A percentile compares a stretch with the other conserved stretches of the same genome.
Conservation (phyloP, 2,888 invertebrate genomes). For the Xylophagus ater region DNA sequence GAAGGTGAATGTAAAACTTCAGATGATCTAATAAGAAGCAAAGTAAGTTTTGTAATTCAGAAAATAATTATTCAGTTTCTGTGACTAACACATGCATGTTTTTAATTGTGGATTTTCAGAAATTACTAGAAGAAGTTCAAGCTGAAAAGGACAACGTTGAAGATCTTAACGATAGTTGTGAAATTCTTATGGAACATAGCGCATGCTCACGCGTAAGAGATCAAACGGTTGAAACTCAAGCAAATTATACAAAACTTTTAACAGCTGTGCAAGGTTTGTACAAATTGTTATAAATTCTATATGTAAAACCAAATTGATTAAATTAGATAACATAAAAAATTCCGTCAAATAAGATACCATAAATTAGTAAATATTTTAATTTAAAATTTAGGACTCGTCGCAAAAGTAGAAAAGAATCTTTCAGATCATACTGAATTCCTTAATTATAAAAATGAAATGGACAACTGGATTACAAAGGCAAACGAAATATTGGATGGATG, state of each 20-base stretch:
- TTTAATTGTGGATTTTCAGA: constrained; percentile 32
- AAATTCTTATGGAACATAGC: constrained; percentile 74
- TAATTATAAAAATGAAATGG: constrained; percentile 71
- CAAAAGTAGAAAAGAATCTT: constrained; percentile 79
- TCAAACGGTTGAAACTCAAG: constrained; percentile 73
- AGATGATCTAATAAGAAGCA: constrained; percentile 64
- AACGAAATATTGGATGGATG: constrained; percentile 75
- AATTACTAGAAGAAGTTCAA: constrained; percentile 62
- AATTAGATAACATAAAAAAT: too few relatives aligned
- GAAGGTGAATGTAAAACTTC: constrained; percentile 65
- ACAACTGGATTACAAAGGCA: constrained; percentile 72
- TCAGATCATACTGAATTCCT: constrained; percentile 86
- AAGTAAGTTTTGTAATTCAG: constrained; percentile 42
- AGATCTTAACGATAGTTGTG: constrained; percentile 77
- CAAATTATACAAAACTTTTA: constrained; percentile 65
- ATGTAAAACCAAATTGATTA: too few relatives aligned
- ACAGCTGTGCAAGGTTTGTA: constrained; percentile 59
- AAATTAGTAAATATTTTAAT: not conserved
- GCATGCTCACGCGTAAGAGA: constrained; percentile 77
- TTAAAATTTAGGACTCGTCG: constrained; percentile 48
- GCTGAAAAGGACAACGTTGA: constrained; percentile 68
- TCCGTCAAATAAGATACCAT: too few relatives aligned
- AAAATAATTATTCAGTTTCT: constrained; percentile 13
- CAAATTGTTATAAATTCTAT: not conserved
- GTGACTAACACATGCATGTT: constrained; percentile 13